Conservation (phyloP, 2,888 invertebrate species). For the Flabesymbios commensalis region DNA sequence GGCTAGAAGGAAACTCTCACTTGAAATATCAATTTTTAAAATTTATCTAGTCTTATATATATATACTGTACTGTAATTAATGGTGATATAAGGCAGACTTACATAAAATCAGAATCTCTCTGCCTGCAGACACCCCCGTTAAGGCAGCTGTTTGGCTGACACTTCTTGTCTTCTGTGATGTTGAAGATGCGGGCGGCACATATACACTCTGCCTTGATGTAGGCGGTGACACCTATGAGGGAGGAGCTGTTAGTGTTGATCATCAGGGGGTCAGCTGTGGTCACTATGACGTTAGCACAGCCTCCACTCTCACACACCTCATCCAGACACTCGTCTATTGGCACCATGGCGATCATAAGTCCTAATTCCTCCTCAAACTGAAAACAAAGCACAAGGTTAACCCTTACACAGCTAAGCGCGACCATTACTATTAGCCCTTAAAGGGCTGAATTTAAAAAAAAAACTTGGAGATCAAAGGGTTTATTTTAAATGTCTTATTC, state of each 20-base stretch:
- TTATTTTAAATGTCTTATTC: too few relatives aligned
- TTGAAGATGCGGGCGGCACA: conserved; percentile 91
- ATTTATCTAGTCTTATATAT: too few relatives aligned
- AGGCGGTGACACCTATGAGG: conserved; percentile 92
- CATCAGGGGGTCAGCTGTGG: conserved; percentile 65
- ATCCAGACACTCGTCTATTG: conserved; percentile 71
- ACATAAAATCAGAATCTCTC: conserved; percentile 23
- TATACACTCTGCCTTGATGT: conserved; percentile 88
- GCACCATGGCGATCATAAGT: conserved; percentile 95
- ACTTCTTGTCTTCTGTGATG: conserved; percentile 73
- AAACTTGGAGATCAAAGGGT: too few relatives aligned
- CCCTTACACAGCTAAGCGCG: too few relatives aligned
- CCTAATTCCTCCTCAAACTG: conserved; percentile 82
- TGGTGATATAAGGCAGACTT: too few relatives aligned
- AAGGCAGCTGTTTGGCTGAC: conserved; percentile 72
- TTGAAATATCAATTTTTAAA: too few relatives aligned
- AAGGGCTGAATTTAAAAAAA: too few relatives aligned
- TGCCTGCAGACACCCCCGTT: conserved; percentile 91
- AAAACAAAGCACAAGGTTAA: too few relatives aligned
- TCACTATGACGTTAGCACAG: conserved; percentile 86
- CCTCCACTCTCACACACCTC: conserved; percentile 70
- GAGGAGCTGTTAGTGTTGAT: conserved; percentile 97
- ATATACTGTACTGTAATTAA: too few relatives aligned
- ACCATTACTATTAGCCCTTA: too few relatives aligned
- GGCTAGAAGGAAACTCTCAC: too few relatives aligned